phyloP scores from a whole-genome alignment of 2,797 vertebrate species.

The Todus mexicanus region DNA sequence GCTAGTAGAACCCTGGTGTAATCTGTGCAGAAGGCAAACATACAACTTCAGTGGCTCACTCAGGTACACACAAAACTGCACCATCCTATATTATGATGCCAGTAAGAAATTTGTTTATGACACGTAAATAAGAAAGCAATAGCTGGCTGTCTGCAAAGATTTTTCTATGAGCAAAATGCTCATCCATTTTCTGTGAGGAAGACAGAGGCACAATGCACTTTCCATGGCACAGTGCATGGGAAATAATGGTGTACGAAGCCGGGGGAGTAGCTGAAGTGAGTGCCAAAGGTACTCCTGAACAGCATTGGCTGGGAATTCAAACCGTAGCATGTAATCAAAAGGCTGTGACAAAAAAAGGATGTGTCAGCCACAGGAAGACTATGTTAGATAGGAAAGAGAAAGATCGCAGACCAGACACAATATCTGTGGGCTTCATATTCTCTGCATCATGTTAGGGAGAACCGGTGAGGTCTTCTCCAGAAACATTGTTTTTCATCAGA shows the following conservation, averaged over 20 bases:
- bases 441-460: not conserved
- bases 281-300: not conserved
- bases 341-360: not conserved
- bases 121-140: not conserved
- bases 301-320: not conserved
- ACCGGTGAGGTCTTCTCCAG: not conserved
- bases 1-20: not conserved
- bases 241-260: too few species aligned
- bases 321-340: accelerated
- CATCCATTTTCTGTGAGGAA: not conserved
- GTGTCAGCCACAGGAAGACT: not conserved
- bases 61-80: not conserved
- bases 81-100: not conserved
- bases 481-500: not conserved
- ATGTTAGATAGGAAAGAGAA: not conserved
- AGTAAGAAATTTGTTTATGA: not conserved
- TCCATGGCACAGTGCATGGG: not conserved
- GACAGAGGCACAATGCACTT: not conserved
- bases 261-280: not conserved
- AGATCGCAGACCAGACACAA: not conserved
- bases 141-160: not conserved
- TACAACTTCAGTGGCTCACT: not conserved
- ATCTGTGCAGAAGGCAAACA: not conserved
- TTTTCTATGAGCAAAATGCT: not conserved
- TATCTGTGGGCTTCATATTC: accelerated